Conservation (phyloP, 2,888 invertebrate species). For the Monopis laevigella region DNA sequence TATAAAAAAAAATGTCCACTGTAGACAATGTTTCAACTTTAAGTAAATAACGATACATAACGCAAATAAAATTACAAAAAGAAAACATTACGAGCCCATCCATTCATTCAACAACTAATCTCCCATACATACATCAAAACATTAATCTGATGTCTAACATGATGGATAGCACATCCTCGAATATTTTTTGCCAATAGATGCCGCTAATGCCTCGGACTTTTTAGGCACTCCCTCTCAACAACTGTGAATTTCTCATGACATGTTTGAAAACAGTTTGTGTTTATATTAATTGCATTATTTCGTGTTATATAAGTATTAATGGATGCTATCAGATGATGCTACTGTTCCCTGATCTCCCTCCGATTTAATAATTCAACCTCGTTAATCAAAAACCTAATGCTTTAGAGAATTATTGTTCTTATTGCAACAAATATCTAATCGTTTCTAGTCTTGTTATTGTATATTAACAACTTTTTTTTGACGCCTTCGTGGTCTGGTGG, state of each 20-base stretch:
- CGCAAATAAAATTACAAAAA: not conserved
- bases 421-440: too few species aligned
- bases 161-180: conserved; percentile 42
- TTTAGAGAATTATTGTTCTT: too few species aligned
- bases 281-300: conserved; percentile 59
- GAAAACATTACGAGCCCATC: not conserved
- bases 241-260: conserved; percentile 56
- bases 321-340: conserved; percentile 36
- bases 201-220: conserved; percentile 30
- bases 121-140: conserved; percentile 41
- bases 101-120: conserved; percentile 9
- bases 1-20: too few species aligned
- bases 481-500: too few species aligned
- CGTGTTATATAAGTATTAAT: conserved; percentile 60
- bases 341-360: conserved; percentile 30
- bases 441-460: too few species aligned
- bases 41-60: too few species aligned
- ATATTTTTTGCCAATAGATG: conserved; percentile 20
- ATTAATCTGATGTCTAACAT: conserved; percentile 50
- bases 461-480: too few species aligned
- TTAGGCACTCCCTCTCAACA: conserved; percentile 32
- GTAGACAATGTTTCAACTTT: too few species aligned
- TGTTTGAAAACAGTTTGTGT: conserved; percentile 44
- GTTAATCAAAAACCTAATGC: conserved; percentile 37
- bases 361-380: conserved; percentile 52